Base-by-base conservation (phyloP, 1,140 invertebrate species). In the Hyphantria cunea region DNA sequence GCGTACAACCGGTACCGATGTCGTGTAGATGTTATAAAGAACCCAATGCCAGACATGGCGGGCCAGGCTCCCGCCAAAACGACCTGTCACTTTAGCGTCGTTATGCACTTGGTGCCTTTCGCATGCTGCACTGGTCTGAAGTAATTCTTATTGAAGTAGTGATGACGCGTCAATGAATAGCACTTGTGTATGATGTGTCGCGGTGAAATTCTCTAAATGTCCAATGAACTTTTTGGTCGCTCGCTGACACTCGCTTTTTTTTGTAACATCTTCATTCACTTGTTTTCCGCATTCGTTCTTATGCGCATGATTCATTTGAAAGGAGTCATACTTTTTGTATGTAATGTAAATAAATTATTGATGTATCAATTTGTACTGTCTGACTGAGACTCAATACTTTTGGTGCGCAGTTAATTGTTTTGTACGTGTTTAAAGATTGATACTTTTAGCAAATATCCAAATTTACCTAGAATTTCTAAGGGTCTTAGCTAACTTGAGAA, bases 1-100 rank as follows among this genome's bases (percentile, higher is more conserved):
- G 81, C 74, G 81, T 86, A 84, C 82, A 78, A 83, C 78, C 79
- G 76, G 78, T 82, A 78, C 76, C 72, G 74, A 80, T 80, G 73
- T 72, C 66, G 66, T 64, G 55, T 55, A 41, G 71, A 59, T 34
- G 11, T 65, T 54, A 70, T 69, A 67, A 66, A 70, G 65, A 61
- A 60, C 44, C 67, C 65, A 72, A 70, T 72, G 70, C 56, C 64
- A 68, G 70, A 66, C 67, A 54, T 54, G 47, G 61, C 64, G 54
- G 52, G 42, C 53, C 49, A 44, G 62, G 70, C 55, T 58, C 69
- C 74, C 73, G 73, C 80, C 69, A 72, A 82, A 74, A 74, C 63
- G 67, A 67, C 37, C 69, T 76, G 73, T 78, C 79, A 81, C 72
- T 76, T 71, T 76, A 65, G 61, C 52, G 45, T 68, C 72, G 59